Evolutionary conservation across 2,113 vertebrate species (phyloP).

Genomic region (Pangasianodon gigas): DNA sequence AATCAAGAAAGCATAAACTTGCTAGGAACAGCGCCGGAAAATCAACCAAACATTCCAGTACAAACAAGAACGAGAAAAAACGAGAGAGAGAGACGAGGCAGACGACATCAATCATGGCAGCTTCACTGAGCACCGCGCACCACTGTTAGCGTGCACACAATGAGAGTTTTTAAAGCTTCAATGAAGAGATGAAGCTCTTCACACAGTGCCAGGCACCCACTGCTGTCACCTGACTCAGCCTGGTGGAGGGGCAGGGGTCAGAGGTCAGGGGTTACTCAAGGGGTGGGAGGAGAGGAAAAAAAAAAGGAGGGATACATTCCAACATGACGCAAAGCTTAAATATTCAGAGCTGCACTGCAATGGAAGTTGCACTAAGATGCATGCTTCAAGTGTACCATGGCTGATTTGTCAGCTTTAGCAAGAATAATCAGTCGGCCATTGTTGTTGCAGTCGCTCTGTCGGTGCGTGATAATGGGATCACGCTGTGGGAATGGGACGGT

Average conservation of each 20-base stretch:
- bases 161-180: slow-evolving; percentile 7
- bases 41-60: neutral
- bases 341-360: neutral
- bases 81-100: neutral
- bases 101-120: neutral
- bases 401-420: neutral
- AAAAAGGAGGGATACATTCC: slow-evolving; percentile 46
- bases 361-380: neutral
- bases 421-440: slow-evolving; percentile 20
- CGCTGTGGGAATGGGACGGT: slow-evolving; percentile 50
- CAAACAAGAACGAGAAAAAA: neutral
- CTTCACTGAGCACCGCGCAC: slow-evolving; percentile 7
- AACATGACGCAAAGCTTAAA: slow-evolving; percentile 20
- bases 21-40: neutral
- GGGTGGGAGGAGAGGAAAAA: slow-evolving; percentile 8
- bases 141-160: neutral
- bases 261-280: slow-evolving; percentile 62
- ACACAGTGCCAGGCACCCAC: slow-evolving; percentile 26
- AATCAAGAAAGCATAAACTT: neutral
- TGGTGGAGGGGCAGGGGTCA: slow-evolving; percentile 40
- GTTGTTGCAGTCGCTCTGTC: slow-evolving; percentile 11
- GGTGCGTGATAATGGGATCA: slow-evolving; percentile 19
- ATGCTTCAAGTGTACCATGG: neutral
- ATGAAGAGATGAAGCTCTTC: neutral
- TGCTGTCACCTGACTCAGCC: slow-evolving; percentile 39